A percentile compares a stretch with the other conserved stretches of the same genome.
phyloP scores from a whole-genome alignment of 2,113 vertebrate species.

The Actenoides lindsayi region DNA sequence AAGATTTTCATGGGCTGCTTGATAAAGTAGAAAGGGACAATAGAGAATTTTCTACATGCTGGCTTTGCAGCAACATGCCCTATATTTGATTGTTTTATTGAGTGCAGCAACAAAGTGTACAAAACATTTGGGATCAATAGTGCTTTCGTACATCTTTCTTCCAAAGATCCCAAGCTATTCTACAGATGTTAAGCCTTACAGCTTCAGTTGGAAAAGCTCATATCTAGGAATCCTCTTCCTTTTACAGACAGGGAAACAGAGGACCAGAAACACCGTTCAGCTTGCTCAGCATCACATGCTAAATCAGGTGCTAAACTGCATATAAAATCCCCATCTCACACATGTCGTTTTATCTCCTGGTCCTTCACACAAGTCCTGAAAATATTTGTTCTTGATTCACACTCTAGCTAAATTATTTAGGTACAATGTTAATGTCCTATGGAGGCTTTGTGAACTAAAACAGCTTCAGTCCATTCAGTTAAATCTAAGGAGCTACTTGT shows the following conservation, averaged over 20 bases:
- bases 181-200: neutral
- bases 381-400: neutral
- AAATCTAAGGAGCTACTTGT: neutral
- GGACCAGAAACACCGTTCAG: neutral
- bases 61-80: conserved; percentile 29
- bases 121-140: conserved; percentile 58
- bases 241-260: neutral
- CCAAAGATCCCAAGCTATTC: neutral
- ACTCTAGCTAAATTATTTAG: neutral
- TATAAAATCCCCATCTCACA: neutral
- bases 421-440: neutral
- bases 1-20: conserved; percentile 32
- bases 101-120: conserved; percentile 11
- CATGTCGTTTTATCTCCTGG: neutral
- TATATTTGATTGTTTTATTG: conserved; percentile 48
- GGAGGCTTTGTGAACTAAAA: neutral
- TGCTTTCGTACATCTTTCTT: neutral
- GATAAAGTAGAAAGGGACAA: conserved; percentile 43
- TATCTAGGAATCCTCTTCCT: neutral
- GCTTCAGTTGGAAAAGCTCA: neutral
- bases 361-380: neutral
- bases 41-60: conserved; percentile 41
- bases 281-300: neutral
- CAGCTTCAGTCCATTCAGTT: neutral
- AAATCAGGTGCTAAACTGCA: neutral